Evolutionary conservation across 2,113 vertebrate species (phyloP).

Genomic region (Labrus mixtus): DNA sequence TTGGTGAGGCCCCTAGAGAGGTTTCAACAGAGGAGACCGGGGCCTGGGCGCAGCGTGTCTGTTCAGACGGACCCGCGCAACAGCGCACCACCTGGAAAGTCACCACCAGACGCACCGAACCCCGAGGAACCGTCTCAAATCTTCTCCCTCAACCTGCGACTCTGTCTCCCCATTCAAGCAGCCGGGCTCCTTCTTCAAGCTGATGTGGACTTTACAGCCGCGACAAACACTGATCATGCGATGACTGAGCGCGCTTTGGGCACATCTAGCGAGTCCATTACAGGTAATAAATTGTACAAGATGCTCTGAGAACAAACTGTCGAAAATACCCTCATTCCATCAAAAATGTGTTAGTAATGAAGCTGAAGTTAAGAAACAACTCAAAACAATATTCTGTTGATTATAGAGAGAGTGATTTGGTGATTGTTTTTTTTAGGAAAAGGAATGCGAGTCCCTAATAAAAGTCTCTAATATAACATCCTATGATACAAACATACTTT

Average conservation of each 20-base stretch:
- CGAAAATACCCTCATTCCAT: neutral
- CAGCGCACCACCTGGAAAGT: slow-evolving; percentile 79
- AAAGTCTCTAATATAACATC: no score
- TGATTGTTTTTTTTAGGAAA: slow-evolving; percentile 38
- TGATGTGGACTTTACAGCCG: slow-evolving; percentile 72
- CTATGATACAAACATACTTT: neutral
- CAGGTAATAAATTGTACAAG: slow-evolving; percentile 77
- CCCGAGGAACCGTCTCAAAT: slow-evolving; percentile 13
- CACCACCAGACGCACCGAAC: slow-evolving; percentile 57
- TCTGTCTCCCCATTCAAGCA: slow-evolving; percentile 9
- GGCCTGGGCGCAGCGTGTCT: slow-evolving; percentile 63
- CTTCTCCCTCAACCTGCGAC: neutral
- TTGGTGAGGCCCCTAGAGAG: slow-evolving; percentile 50
- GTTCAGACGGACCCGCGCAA: slow-evolving; percentile 57
- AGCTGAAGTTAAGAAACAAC: slow-evolving; percentile 40
- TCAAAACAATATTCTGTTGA: slow-evolving; percentile 2
- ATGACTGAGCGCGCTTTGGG: slow-evolving; percentile 83
- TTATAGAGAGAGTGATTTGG: slow-evolving; percentile 3
- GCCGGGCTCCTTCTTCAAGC: slow-evolving; percentile 26
- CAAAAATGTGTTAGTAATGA: neutral
- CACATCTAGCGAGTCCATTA: slow-evolving; percentile 75
- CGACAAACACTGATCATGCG: slow-evolving; percentile 81
- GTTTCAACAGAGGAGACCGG: slow-evolving; percentile 41
- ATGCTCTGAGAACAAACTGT: slow-evolving; percentile 13
- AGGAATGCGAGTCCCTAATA: slow-evolving; percentile 38